Evolutionary conservation across 2,113 vertebrate genomes (phyloP), one percentile per base, ranked within the genome.

Genomic region (Dipodomys spectabilis): DNA sequence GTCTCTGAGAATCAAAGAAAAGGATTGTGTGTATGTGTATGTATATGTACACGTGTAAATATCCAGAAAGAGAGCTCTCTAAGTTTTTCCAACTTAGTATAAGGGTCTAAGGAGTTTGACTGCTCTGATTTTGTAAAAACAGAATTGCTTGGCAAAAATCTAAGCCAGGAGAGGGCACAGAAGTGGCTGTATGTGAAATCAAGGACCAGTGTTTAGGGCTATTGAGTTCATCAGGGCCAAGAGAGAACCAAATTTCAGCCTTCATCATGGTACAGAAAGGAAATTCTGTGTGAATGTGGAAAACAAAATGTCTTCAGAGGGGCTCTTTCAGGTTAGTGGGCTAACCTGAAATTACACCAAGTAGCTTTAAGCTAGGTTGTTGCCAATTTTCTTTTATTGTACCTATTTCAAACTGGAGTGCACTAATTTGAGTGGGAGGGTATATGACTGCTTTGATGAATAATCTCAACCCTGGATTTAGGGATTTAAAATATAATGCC

Each of bases 141-240:
- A 73, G 45, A 83, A 94, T 79, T 88, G 81, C 78, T 69, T 78
- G 71, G 45, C 65, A 88, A 93, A 93, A 62, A 82, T 28, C 30
- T 89, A 69, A 57, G 49, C 73, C 67, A 67, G 28, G 32, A 96
- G 32, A 62, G 16, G 22, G 18, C 45, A 95, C 23, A 77, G n/a
- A n/a, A 64, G 27, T 30, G 57, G 39, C 39, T 44, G 4, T 57
- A 16, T 18, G 18, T 5, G 64, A 68, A 25, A 77, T 27, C 12
- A 49, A 49, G 20, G 64, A 2, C 13, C 30, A 84, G 57, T 72
- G n/a, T 44, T 91, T 85, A 91, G 23, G 15, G n/a, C 20, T 60
- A 49, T 0, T 45, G 71, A 90, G 15, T 68, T 93, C 9, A n/a
- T 53, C 27, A 25, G 15, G 25, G 23, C 13, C 9, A 65, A 89